Base-by-base conservation (phyloP, 2,113 vertebrate genomes). In the Copsychus sechellarum region DNA sequence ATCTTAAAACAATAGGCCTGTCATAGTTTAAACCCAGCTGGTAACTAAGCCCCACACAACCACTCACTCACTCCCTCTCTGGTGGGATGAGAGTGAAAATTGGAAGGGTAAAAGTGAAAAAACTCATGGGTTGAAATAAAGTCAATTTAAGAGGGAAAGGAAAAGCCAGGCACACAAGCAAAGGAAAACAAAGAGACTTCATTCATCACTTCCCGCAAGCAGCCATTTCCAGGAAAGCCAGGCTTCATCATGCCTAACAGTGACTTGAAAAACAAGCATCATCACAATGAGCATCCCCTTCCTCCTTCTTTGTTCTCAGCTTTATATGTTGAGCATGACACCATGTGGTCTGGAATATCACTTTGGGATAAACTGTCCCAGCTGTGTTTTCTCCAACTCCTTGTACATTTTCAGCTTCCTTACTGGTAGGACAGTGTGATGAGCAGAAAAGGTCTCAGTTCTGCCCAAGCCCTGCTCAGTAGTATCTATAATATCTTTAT, bases 231-330 rank as follows among this genome's bases (percentile, higher is more conserved):
- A 65, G 51, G 25, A 85, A 65, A 53, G 9, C 9, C 18, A 33
- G 43, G 17, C 9, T 65, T 24, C 14, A 16, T 53, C 51, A 48
- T 12, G 18, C 9, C 31, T 42, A 56, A 34, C 0, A 0, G 12
- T 54, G 34, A 54, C 48, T 56, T 8, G 22, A 34, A 42, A 20
- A 26, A 25, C 65, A 38, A 84, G 14, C 2, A 2, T 8, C 23
- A 29, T 45, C 7, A 18, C 36, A 64, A 11, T 33, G 23, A 70
- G 50, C 9, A 50, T 43, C 15, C 12, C 12, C 12, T 72, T 64
- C 22, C 36, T 58, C 18, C 26, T 57, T 18, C 28, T 45, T 61
- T 1, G 1, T 74, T 19, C 33, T 33, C 77, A 60, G 20, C 15
- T 66, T 29, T 38, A 8, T 38, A 21, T 18, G 11, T 22, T 81